phyloP scores from a whole-genome alignment of 2,888 invertebrate genomes.

The Meandrusa payeni region DNA sequence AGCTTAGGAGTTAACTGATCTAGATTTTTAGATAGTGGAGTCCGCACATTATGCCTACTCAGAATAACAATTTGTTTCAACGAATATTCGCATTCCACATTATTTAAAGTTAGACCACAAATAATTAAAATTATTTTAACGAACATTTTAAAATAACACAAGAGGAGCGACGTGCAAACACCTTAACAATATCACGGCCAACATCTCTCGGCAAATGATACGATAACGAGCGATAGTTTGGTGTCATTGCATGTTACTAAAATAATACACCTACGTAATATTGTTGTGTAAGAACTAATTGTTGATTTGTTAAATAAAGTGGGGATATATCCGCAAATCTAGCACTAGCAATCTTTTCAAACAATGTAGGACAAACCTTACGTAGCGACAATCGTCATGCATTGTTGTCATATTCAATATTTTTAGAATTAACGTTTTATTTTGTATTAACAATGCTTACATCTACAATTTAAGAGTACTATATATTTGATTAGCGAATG shows the following conservation, averaged over 20 bases:
- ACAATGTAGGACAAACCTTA: no score
- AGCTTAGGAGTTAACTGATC: conserved; percentile 43
- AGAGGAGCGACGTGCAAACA: neutral
- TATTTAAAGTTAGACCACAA: conserved; percentile 7
- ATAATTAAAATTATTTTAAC: conserved; percentile 9
- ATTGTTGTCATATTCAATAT: no score
- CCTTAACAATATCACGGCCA: no score
- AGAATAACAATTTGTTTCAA: conserved; percentile 55
- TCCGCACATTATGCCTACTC: conserved; percentile 60
- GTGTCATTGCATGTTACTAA: neutral
- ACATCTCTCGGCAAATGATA: no score
- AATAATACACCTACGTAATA: conserved; percentile 7
- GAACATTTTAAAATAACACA: conserved; percentile 8
- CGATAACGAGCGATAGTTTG: no score
- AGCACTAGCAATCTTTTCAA: no score
- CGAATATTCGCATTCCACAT: conserved; percentile 10
- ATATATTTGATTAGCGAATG: no score
- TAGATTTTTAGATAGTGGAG: conserved; percentile 53
- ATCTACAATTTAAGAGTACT: no score
- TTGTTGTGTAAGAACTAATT: conserved; percentile 17
- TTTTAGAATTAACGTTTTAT: no score
- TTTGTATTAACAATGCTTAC: no score
- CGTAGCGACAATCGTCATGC: no score
- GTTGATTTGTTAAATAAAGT: conserved; percentile 1
- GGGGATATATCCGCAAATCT: no score